Evolutionary conservation across 2,113 vertebrate genomes (phyloP).

Genomic region (Lanius ludovicianus): DNA sequence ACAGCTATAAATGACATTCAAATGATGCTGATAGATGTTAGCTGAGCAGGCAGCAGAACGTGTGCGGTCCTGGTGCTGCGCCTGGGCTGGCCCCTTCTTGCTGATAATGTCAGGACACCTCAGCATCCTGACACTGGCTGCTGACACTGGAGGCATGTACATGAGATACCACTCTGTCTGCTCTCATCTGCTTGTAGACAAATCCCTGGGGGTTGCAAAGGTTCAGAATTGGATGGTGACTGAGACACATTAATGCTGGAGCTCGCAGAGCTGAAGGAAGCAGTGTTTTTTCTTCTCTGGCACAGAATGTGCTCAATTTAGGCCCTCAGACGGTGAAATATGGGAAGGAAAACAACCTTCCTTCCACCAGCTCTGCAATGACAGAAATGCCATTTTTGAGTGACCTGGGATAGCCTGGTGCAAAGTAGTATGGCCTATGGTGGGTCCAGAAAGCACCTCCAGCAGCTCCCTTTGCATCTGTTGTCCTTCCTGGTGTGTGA

Average conservation of each 20-base stretch:
- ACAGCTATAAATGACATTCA: conserved; percentile 49
- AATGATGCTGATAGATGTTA: conserved; percentile 36
- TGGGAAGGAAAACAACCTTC: neutral
- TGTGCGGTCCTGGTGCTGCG: rapidly evolving
- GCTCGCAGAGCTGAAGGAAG: neutral
- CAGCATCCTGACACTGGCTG: neutral
- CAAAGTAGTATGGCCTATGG: neutral
- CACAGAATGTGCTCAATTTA: neutral
- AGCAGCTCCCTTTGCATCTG: neutral
- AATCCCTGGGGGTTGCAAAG: neutral
- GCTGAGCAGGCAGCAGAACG: neutral
- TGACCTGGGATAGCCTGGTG: neutral
- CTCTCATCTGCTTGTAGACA: neutral
- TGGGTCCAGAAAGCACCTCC: neutral
- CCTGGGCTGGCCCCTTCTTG: neutral
- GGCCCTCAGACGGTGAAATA: neutral
- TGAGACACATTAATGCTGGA: neutral
- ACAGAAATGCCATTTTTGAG: neutral
- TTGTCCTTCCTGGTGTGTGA: neutral
- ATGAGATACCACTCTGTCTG: neutral
- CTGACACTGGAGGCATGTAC: neutral
- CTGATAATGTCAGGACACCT: neutral
- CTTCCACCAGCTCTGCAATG: neutral
- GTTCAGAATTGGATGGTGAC: neutral
- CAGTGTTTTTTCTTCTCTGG: neutral